Percentiles rank a stretch among this genome's conserved stretches.
Conservation (phyloP, 2,113 vertebrate genomes). For the Chlorodrepanis virens region DNA sequence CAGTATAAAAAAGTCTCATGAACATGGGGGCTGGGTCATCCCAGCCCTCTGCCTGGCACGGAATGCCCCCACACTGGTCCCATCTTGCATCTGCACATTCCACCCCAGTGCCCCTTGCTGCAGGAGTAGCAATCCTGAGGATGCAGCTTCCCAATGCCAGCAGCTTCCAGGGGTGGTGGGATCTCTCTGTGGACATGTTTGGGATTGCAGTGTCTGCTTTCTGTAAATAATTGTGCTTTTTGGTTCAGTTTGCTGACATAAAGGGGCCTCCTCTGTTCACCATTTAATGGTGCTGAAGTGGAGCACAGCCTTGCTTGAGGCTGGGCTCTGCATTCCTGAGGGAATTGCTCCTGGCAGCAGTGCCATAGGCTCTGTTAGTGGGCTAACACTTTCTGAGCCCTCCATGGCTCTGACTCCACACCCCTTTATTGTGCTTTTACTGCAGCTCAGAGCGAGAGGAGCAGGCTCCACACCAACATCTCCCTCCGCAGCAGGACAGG, state of each 20-base stretch:
- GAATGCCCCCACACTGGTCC: background rate
- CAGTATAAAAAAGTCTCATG: background rate
- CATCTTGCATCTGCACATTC: background rate
- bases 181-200: background rate
- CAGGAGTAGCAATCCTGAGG: background rate
- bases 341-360: background rate
- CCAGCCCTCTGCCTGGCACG: background rate
- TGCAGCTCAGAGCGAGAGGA: slow-evolving; percentile 52
- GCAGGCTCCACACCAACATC: background rate
- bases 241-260: rapidly evolving
- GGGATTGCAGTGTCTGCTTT: background rate
- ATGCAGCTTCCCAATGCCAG: rapidly evolving
- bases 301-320: background rate
- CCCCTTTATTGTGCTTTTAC: background rate
- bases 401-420: background rate
- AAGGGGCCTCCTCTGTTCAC: background rate
- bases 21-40: background rate
- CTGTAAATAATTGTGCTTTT: background rate
- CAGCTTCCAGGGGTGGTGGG: background rate
- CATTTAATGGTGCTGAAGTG: rapidly evolving
- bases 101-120: background rate
- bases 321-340: rapidly evolving
- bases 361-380: background rate
- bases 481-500: background rate
- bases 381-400: background rate